Percentiles rank a stretch among this genome's conserved stretches.
Evolutionary conservation across 2,888 invertebrate genomes (phyloP).

Genomic region (Cepaea hortensis): DNA sequence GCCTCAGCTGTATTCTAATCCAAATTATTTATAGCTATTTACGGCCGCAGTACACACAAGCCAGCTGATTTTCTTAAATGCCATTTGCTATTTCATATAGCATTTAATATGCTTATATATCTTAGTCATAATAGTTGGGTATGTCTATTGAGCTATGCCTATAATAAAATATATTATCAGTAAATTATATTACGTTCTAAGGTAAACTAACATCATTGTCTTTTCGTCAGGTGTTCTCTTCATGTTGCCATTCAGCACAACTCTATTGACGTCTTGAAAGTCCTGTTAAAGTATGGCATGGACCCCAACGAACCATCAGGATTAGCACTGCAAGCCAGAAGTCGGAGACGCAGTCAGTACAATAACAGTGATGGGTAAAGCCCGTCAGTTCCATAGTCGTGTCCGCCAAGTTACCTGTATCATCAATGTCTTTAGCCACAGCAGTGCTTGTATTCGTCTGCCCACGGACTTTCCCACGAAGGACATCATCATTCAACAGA

Average conservation of each 20-base stretch:
- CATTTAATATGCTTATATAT: too few relatives aligned
- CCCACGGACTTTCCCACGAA: neutral
- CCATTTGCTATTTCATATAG: too few relatives aligned
- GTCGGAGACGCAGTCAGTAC: constrained; percentile 33
- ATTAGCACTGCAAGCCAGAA: neutral
- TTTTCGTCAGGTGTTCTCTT: constrained; percentile 78
- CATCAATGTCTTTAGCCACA: neutral
- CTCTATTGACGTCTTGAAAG: constrained; percentile 79
- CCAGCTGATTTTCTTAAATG: too few relatives aligned
- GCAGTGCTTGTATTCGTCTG: neutral
- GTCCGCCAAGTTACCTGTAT: neutral
- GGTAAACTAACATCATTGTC: neutral
- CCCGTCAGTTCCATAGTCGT: neutral
- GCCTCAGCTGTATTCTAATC: too few relatives aligned
- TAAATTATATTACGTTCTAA: too few relatives aligned
- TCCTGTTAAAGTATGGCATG: constrained; percentile 79
- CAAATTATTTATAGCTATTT: too few relatives aligned
- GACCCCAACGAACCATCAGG: constrained; percentile 79
- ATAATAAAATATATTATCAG: too few relatives aligned
- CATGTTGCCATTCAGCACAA: constrained; percentile 81
- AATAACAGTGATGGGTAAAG: constrained; percentile 30
- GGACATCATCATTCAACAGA: constrained; percentile 16
- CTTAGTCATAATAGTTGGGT: too few relatives aligned
- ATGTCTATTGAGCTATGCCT: too few relatives aligned
- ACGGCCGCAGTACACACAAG: too few relatives aligned